phyloP scores from a whole-genome alignment of 2,113 vertebrate species.

The Nasalis larvatus region DNA sequence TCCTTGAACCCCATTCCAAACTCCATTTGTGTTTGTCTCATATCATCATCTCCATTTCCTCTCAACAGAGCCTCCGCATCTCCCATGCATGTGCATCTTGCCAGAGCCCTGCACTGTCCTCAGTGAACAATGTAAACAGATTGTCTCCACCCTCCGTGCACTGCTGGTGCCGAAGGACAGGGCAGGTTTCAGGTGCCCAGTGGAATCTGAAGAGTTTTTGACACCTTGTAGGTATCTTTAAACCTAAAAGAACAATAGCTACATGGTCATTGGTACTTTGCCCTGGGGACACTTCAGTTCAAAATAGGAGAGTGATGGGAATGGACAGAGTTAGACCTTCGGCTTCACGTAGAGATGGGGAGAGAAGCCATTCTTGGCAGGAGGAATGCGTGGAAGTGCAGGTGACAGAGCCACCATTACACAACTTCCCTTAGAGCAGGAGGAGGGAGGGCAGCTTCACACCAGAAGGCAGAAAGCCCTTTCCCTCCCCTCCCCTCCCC shows the following conservation, averaged over 20 bases:
- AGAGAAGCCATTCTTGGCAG: not conserved
- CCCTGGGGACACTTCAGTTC: not conserved
- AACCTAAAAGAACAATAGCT: not conserved
- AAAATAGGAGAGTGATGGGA: not conserved
- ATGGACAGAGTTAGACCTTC: not conserved
- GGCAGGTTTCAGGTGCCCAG: not conserved
- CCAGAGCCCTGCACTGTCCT: not conserved
- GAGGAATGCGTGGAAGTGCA: not conserved
- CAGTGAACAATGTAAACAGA: conserved; percentile 2
- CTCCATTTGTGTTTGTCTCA: not conserved
- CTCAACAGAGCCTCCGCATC: not conserved
- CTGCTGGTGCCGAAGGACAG: not conserved
- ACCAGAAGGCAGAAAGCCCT: not conserved
- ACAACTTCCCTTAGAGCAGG: not conserved
- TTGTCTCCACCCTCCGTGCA: not conserved
- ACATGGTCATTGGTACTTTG: not conserved
- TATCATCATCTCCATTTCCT: not conserved
- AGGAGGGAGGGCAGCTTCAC: not conserved
- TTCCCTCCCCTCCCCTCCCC: not conserved
- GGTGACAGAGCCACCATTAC: not conserved
- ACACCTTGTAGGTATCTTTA: conserved; percentile 23
- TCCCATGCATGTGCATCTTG: not conserved
- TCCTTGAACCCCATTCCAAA: not conserved
- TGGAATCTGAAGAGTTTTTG: not conserved
- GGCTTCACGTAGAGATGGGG: not conserved